Percentiles rank a stretch among this genome's conserved stretches.
Conservation (phyloP, 2,888 invertebrate species). For the Chironomus tentans region DNA sequence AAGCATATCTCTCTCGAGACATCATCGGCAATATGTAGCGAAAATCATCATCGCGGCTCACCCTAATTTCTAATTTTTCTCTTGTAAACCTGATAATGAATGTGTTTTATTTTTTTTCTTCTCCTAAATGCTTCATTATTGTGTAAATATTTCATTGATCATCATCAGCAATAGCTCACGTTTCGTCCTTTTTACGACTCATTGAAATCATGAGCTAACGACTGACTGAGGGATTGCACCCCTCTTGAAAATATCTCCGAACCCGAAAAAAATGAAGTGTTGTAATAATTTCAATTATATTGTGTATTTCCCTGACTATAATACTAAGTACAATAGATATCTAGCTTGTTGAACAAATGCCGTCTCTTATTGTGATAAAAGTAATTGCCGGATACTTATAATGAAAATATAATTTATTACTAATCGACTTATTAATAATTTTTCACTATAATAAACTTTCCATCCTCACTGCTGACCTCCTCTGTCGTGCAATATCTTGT, state of each 20-base stretch:
- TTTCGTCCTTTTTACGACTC: not conserved
- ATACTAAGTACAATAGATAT: not conserved
- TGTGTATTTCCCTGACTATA: not conserved
- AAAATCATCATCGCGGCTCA: not conserved
- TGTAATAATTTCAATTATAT: constrained; percentile 17
- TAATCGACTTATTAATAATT: not conserved
- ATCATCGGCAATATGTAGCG: not conserved
- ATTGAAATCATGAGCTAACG: too few species aligned
- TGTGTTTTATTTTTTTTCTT: too few species aligned
- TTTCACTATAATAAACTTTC: not conserved
- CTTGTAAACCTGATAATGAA: not conserved
- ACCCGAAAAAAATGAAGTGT: not conserved
- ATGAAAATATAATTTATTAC: not conserved
- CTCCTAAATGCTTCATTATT: constrained; percentile 25
- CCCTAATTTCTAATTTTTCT: not conserved
- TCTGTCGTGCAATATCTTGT: too few species aligned
- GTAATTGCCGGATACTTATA: not conserved
- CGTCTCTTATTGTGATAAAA: not conserved
- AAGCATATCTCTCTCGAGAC: not conserved
- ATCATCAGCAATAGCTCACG: not conserved
- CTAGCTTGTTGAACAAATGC: not conserved
- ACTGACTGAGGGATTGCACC: not conserved
- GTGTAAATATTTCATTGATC: constrained; percentile 27
- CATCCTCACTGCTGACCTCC: too few species aligned
- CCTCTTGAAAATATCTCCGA: not conserved